These are phyloP conservation scores for Gymnarchus niloticus DNA, from an alignment of 2,113 vertebrate genomes.

Conservation along the genomic window DNA sequence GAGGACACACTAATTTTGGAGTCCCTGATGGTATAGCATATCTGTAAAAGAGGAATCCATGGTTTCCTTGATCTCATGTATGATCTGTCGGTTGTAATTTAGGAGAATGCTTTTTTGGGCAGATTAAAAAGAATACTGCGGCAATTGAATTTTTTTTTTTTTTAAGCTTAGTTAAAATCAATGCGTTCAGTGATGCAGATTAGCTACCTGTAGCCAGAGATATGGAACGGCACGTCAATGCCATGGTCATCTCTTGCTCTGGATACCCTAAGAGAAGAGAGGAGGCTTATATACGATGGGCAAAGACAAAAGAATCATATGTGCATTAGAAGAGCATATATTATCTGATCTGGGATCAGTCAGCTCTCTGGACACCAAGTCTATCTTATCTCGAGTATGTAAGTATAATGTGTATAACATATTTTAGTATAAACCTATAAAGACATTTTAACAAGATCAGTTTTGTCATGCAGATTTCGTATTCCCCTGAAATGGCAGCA, in stretches of 20 bases:
- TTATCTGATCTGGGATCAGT: no score
- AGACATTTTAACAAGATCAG: background rate
- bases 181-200: no score
- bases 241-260: no score
- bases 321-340: no score
- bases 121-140: background rate
- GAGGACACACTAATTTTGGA: background rate
- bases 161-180: background rate
- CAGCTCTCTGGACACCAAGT: no score
- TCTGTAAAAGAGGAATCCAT: background rate
- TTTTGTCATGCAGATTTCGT: background rate
- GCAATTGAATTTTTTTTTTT: background rate
- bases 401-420: background rate
- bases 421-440: background rate
- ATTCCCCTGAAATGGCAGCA: background rate
- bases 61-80: background rate
- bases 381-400: background rate
- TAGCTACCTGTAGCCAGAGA: no score
- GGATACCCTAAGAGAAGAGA: no score
- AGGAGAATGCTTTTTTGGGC: background rate
- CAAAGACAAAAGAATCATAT: no score
- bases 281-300: no score
- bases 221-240: no score
- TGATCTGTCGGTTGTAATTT: background rate
- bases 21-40: background rate